These are phyloP conservation scores for Lepus townsendii DNA, from an alignment of 2,797 vertebrate species.

Conservation along the genomic window DNA sequence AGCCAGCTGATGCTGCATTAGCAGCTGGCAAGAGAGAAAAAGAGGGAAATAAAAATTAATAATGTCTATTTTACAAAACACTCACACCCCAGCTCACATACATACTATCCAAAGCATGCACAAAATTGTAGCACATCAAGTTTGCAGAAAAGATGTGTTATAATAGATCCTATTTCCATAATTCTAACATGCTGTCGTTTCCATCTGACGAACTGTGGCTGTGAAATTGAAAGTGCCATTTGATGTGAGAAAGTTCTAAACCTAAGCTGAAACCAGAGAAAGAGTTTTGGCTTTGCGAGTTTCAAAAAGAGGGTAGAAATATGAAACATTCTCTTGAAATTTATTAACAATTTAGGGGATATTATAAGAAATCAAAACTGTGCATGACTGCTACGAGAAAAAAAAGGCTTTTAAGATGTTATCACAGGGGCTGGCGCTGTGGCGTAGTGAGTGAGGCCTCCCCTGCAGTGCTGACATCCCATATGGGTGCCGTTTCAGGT, in stretches of 20 bases:
- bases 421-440: too few relatives aligned
- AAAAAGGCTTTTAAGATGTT: neutral
- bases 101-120: slow-evolving; percentile 52
- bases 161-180: slow-evolving; percentile 58
- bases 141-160: slow-evolving; percentile 60
- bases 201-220: slow-evolving; percentile 46
- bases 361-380: slow-evolving; percentile 9
- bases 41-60: slow-evolving; percentile 58
- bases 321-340: slow-evolving; percentile 6
- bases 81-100: slow-evolving; percentile 16
- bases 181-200: slow-evolving; percentile 62
- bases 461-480: too few relatives aligned
- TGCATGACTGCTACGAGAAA: neutral
- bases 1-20: slow-evolving; percentile 15
- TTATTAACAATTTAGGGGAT: slow-evolving; percentile 44
- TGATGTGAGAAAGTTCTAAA: slow-evolving; percentile 68
- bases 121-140: slow-evolving; percentile 32
- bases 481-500: too few relatives aligned
- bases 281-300: slow-evolving; percentile 17
- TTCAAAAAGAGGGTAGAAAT: slow-evolving; percentile 50
- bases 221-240: slow-evolving; percentile 61
- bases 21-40: slow-evolving; percentile 9
- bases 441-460: too few relatives aligned
- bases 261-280: slow-evolving; percentile 16
- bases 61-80: slow-evolving; percentile 60